phyloP scores from a whole-genome alignment of 2,888 invertebrate species.

The Agonopterix arenella region DNA sequence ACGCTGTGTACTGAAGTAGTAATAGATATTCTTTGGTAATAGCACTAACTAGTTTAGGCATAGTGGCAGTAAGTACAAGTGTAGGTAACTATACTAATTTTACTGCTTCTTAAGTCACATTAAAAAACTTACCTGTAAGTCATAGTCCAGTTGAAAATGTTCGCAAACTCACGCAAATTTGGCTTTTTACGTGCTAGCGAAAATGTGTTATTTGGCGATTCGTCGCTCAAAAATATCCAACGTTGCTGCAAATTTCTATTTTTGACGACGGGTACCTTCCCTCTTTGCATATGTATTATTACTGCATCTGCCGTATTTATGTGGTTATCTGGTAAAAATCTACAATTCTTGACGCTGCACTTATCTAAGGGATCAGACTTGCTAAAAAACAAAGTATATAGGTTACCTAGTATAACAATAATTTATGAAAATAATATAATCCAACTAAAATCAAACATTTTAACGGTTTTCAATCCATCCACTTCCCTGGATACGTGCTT shows the following conservation, averaged over 20 bases:
- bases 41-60: no score
- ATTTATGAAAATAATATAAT: no score
- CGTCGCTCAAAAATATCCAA: slow-evolving; percentile 81
- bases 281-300: slow-evolving; percentile 59
- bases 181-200: slow-evolving; percentile 32
- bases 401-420: no score
- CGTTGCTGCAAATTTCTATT: slow-evolving; percentile 57
- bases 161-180: slow-evolving; percentile 56
- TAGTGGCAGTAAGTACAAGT: no score
- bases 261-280: slow-evolving; percentile 17
- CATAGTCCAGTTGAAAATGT: slow-evolving; percentile 81
- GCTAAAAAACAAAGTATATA: not conserved
- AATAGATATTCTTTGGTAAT: no score
- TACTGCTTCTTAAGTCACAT: not conserved
- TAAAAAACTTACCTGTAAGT: slow-evolving; percentile 62
- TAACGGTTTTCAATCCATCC: no score
- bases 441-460: no score
- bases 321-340: slow-evolving; percentile 59
- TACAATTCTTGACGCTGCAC: slow-evolving; percentile 77
- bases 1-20: not conserved
- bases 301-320: slow-evolving; percentile 77
- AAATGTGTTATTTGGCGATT: slow-evolving; percentile 78
- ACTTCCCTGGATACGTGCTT: not conserved
- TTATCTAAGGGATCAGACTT: not conserved
- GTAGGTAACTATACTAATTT: not conserved